Evolutionary conservation across 2,888 invertebrate species (phyloP).

Genomic region (Rhamnusium bicolor): DNA sequence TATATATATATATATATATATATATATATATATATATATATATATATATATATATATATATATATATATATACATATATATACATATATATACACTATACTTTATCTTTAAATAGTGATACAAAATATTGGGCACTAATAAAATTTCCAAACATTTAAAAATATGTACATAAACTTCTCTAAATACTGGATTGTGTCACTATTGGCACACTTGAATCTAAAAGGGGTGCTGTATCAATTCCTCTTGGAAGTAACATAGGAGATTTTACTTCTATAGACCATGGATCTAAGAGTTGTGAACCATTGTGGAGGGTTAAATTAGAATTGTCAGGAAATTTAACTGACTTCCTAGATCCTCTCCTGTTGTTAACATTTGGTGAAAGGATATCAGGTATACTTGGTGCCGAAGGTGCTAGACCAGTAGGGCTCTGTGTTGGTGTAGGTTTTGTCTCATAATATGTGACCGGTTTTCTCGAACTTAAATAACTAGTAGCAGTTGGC

Average conservation of each 20-base stretch:
- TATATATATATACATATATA: conserved; percentile 3
- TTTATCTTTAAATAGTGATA: not conserved
- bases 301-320: conserved; percentile 57
- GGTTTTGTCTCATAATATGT: conserved; percentile 73
- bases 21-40: conserved; percentile 19
- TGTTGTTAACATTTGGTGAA: conserved; percentile 66
- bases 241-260: conserved; percentile 54
- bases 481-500: conserved; percentile 74
- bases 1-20: conserved; percentile 25
- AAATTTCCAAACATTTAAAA: conserved; percentile 15
- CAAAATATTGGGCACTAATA: conserved; percentile 5
- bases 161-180: conserved; percentile 29
- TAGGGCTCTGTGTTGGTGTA: conserved; percentile 74
- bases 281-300: conserved; percentile 64
- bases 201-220: conserved; percentile 50
- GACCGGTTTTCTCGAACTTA: conserved; percentile 71
- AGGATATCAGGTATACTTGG: conserved; percentile 63
- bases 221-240: conserved; percentile 61
- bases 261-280: conserved; percentile 66
- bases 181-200: conserved; percentile 39
- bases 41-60: no score
- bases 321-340: conserved; percentile 79
- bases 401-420: conserved; percentile 69
- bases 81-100: not conserved
- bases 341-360: conserved; percentile 77